These are phyloP conservation scores for Hydriomena furcata DNA, from an alignment of 2,888 invertebrate species.

Conservation along the genomic window DNA sequence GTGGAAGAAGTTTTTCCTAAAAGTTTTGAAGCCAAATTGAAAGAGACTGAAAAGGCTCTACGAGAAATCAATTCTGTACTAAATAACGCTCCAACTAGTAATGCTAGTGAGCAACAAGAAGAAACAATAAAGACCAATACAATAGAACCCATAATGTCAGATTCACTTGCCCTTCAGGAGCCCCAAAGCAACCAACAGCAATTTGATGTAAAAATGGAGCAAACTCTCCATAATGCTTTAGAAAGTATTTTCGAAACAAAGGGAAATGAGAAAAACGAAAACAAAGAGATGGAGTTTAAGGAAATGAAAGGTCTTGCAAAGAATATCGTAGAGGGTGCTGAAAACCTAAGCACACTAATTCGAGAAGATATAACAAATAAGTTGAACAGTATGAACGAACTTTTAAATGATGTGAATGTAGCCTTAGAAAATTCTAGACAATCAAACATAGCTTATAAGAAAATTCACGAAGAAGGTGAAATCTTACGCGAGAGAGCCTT, in stretches of 20 bases:
- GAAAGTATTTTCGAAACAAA: slow-evolving; percentile 59
- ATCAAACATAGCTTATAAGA: slow-evolving; percentile 66
- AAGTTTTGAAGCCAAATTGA: slow-evolving; percentile 58
- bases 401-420: slow-evolving; percentile 72
- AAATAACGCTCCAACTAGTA: slow-evolving; percentile 32
- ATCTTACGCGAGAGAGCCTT: slow-evolving; percentile 36
- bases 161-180: slow-evolving; percentile 7
- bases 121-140: not conserved
- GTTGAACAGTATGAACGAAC: slow-evolving; percentile 75
- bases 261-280: slow-evolving; percentile 54
- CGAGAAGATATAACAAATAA: slow-evolving; percentile 77
- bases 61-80: slow-evolving; percentile 58
- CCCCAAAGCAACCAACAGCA: slow-evolving; percentile 29
- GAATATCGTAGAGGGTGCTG: slow-evolving; percentile 74
- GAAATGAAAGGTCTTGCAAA: slow-evolving; percentile 71
- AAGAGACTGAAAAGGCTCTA: slow-evolving; percentile 62
- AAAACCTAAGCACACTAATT: slow-evolving; percentile 71
- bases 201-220: slow-evolving; percentile 61
- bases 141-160: not conserved
- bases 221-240: slow-evolving; percentile 57
- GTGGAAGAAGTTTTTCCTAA: slow-evolving; percentile 53
- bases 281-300: slow-evolving; percentile 58
- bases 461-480: slow-evolving; percentile 60
- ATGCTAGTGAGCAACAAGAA: not conserved
- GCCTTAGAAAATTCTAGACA: slow-evolving; percentile 71